Evolutionary conservation across 1,140 invertebrate genomes (phyloP), one percentile per base, ranked within the genome.

Genomic region (Drosophila lacteicornis): DNA sequence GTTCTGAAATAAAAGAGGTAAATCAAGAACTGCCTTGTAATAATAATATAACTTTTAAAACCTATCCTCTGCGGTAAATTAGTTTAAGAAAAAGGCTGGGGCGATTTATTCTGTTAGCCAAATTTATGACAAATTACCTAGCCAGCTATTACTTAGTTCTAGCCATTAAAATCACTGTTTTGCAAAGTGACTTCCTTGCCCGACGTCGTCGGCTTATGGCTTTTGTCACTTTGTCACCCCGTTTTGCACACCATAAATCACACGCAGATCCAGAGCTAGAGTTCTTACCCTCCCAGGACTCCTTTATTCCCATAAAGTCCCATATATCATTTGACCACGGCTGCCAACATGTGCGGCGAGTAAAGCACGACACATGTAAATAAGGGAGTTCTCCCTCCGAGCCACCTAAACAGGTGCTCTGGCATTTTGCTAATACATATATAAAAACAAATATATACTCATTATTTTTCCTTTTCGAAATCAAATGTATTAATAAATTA

Each of bases 201-300:
- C 27, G 33, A 33, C 27, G 4, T 45, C 22, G 25, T 40, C 51
- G 57, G 57, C 74, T 86, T 82, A 70, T 68, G 50, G 58, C 57
- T 77, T 57, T 85, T 85, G 78, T 75, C 74, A 68, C 59, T 53
- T 55, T 86, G 83, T 76, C 79, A 50, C 60, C 61, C 76, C 75
- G 81, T 82, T 75, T 87, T 82, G 79, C 79, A 80, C 62, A 61
- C 47, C 80, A 75, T 88, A 87, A 88, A 88, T 87, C 67, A 62
- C 83, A 82, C 71, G 55, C 43, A 58, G 51, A n/a, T 46, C 51
- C 4, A 7, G 6, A 12, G 57, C 30, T 65, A 15, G 30, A 56
- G 40, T 47, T 25, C 15, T 33, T 42, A 17, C 36, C 36, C 33
- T 30, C 17, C 57, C 30, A 38, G 19, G 33, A 50, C 30, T 13